phyloP scores from a whole-genome alignment of 2,888 invertebrate species.

The Fragum sueziense region DNA sequence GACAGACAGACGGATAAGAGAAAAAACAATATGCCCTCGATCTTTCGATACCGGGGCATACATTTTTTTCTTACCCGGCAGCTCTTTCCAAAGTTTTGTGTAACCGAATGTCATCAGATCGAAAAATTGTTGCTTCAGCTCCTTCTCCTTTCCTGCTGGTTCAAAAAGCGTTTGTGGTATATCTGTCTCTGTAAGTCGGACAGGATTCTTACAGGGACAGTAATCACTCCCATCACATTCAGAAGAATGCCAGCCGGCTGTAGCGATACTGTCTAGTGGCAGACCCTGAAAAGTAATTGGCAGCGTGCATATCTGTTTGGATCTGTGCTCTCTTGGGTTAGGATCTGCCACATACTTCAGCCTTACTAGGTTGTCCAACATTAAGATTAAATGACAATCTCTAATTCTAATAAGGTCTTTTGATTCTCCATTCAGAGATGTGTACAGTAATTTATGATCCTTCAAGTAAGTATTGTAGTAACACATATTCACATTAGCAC shows the following conservation, averaged over 20 bases:
- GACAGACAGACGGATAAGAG: not conserved
- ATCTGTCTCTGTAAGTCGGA: conserved; percentile 1
- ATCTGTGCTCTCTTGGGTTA: conserved; percentile 34
- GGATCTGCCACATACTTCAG: conserved; percentile 31
- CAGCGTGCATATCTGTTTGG: conserved; percentile 49
- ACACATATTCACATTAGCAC: conserved; percentile 30
- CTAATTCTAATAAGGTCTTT: conserved; percentile 1
- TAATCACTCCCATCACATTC: conserved; percentile 36
- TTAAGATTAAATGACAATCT: conserved; percentile 34
- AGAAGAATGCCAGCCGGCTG: conserved; percentile 35
- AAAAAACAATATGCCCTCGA: too few species aligned
- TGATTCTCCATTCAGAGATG: not conserved
- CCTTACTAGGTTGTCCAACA: conserved; percentile 42
- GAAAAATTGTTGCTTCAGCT: conserved; percentile 8
- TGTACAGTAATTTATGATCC: conserved; percentile 14
- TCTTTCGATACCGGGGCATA: too few species aligned
- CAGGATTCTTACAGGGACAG: conserved; percentile 35
- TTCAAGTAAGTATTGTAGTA: conserved; percentile 53
- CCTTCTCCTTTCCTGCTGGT: conserved; percentile 5
- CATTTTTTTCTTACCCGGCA: conserved; percentile 21
- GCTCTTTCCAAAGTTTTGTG: conserved; percentile 21
- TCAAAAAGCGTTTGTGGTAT: conserved; percentile 12
- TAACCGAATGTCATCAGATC: conserved; percentile 33
- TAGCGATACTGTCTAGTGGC: conserved; percentile 35
- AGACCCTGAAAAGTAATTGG: conserved; percentile 49